Conservation (phyloP, 1,140 invertebrate species). For the Ptiloglossa arizonensis region DNA sequence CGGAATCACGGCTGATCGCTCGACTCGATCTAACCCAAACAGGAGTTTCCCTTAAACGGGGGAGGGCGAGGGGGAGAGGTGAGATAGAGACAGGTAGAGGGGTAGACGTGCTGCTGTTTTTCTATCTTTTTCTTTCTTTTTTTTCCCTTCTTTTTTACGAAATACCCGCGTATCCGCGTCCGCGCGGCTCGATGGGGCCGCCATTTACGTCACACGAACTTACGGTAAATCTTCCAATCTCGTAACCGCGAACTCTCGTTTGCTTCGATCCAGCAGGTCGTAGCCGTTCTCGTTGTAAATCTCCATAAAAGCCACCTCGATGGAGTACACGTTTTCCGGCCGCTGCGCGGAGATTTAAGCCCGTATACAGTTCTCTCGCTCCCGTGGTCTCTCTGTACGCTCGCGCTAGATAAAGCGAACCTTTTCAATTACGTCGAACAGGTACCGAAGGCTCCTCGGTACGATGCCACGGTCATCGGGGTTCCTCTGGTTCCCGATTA, state of each 20-base stretch:
- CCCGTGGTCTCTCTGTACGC: slow-evolving; percentile 15
- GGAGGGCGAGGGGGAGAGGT: background rate
- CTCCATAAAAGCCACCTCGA: slow-evolving; percentile 82
- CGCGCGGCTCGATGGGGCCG: slow-evolving; percentile 16
- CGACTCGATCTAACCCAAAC: background rate
- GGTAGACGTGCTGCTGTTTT: too few species aligned
- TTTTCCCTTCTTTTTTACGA: slow-evolving; percentile 64
- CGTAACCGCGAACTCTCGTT: slow-evolving; percentile 75
- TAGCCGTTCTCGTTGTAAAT: slow-evolving; percentile 85
- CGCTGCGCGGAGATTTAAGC: slow-evolving; percentile 59
- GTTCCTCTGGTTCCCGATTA: slow-evolving; percentile 83
- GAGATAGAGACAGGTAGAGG: too few species aligned
- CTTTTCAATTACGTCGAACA: slow-evolving; percentile 83
- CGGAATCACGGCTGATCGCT: slow-evolving; percentile 14
- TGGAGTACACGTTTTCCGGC: slow-evolving; percentile 73
- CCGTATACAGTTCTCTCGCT: slow-evolving; percentile 29
- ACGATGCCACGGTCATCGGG: slow-evolving; percentile 84
- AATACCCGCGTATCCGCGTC: slow-evolving; percentile 47
- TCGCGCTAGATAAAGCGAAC: slow-evolving; percentile 62
- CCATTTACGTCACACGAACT: slow-evolving; percentile 64
- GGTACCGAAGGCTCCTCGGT: slow-evolving; percentile 82
- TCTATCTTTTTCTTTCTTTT: too few species aligned
- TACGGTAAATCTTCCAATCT: slow-evolving; percentile 84
- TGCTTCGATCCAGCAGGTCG: slow-evolving; percentile 84
- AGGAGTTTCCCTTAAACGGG: slow-evolving; percentile 25